These are phyloP conservation scores for Ormia ochracea DNA, from an alignment of 2,888 invertebrate genomes.

Conservation along the genomic window DNA sequence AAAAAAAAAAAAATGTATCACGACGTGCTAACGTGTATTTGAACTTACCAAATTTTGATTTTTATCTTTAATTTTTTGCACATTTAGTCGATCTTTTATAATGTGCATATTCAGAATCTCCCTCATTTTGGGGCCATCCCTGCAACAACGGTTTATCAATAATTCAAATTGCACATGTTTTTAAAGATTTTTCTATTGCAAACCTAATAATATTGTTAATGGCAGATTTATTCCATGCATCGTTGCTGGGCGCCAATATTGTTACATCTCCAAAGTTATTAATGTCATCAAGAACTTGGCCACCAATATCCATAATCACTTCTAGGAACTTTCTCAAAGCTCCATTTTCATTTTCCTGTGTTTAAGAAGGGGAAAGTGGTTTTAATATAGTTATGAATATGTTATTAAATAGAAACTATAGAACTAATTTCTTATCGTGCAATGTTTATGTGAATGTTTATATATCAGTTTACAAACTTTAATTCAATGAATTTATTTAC, in stretches of 20 bases:
- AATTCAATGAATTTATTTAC: not conserved
- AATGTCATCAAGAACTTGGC: slow-evolving; percentile 85
- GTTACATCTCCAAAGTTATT: slow-evolving; percentile 86
- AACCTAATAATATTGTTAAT: slow-evolving; percentile 84
- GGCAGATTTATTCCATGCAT: slow-evolving; percentile 87
- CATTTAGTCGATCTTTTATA: slow-evolving; percentile 85
- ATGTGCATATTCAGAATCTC: slow-evolving; percentile 90
- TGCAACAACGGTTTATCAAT: slow-evolving; percentile 67
- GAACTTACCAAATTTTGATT: slow-evolving; percentile 83
- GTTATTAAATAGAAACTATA: not conserved
- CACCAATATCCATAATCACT: slow-evolving; percentile 86
- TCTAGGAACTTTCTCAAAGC: slow-evolving; percentile 89
- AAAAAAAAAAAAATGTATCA: not conserved
- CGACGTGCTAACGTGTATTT: not conserved
- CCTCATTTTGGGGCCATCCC: slow-evolving; percentile 83
- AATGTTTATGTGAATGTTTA: not conserved
- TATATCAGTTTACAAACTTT: slow-evolving; percentile 2
- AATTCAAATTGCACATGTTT: not conserved
- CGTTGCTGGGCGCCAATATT: slow-evolving; percentile 92
- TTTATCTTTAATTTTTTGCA: slow-evolving; percentile 85
- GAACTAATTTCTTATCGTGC: not conserved
- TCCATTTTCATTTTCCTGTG: slow-evolving; percentile 80
- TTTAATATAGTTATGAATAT: not conserved
- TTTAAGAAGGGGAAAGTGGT: not conserved
- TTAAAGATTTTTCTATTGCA: not conserved